phyloP scores from a whole-genome alignment of 2,113 vertebrate genomes.

The Sclerurus mexicanus region DNA sequence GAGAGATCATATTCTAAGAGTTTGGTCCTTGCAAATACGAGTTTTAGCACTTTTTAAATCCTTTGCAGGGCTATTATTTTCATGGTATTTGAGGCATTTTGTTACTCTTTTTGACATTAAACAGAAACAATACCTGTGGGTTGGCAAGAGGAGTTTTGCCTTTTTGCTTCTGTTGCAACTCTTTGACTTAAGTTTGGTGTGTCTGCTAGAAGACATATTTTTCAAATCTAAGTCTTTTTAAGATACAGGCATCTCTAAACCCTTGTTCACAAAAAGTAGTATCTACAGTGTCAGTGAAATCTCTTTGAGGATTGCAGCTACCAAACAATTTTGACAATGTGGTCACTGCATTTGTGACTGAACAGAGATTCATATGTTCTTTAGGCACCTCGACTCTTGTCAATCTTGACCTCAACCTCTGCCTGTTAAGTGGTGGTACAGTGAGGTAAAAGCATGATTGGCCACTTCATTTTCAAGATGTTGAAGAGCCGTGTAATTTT shows the following conservation, averaged over 20 bases:
- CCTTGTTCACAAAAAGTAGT: rapidly evolving
- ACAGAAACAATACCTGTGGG: not conserved
- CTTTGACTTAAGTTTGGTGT: not conserved
- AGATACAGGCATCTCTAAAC: not conserved
- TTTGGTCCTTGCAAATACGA: not conserved
- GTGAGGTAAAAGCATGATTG: not conserved
- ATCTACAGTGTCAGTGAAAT: not conserved
- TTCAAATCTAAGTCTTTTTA: not conserved
- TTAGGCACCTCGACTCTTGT: not conserved
- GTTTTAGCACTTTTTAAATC: not conserved
- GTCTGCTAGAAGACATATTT: not conserved
- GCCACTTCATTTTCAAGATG: not conserved
- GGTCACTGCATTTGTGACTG: not conserved
- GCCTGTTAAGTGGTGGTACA: not conserved
- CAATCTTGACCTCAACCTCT: not conserved
- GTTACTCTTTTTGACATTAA: not conserved
- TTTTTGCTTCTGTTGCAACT: not conserved
- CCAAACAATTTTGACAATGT: not conserved
- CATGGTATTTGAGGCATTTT: not conserved
- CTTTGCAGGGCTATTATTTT: not conserved
- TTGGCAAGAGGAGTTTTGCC: not conserved
- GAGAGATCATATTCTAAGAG: not conserved
- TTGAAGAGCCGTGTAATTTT: not conserved
- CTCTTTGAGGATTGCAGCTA: not conserved
- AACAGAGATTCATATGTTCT: not conserved